Conservation (phyloP, 2,113 vertebrate genomes). For the Sakesphorus luctuosus region DNA sequence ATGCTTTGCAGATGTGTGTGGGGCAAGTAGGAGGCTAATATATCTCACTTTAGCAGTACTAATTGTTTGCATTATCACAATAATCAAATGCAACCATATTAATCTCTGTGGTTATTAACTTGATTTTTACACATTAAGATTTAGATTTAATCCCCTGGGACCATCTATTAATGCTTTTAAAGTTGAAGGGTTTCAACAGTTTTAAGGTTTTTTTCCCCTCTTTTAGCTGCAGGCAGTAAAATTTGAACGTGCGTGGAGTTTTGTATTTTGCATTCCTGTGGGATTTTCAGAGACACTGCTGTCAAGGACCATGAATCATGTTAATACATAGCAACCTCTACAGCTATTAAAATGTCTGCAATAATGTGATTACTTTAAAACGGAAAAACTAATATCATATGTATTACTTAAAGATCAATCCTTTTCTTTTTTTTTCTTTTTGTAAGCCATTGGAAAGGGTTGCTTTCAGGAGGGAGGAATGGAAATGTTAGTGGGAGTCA, state of each 20-base stretch:
- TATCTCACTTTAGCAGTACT: slow-evolving; percentile 80
- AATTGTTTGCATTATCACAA: slow-evolving; percentile 87
- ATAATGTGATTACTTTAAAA: slow-evolving; percentile 88
- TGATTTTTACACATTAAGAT: slow-evolving; percentile 87
- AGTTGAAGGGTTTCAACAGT: slow-evolving; percentile 88
- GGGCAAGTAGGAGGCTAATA: slow-evolving; percentile 79
- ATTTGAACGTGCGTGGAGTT: slow-evolving; percentile 85
- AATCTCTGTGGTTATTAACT: slow-evolving; percentile 86
- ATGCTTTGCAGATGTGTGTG: slow-evolving; percentile 75
- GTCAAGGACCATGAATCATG: slow-evolving; percentile 88
- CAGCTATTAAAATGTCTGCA: slow-evolving; percentile 88
- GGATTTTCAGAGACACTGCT: slow-evolving; percentile 85
- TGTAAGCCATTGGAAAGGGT: slow-evolving; percentile 58
- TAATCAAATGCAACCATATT: slow-evolving; percentile 86
- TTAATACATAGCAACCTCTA: slow-evolving; percentile 87
- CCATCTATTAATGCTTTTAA: slow-evolving; percentile 88
- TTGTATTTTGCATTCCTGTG: slow-evolving; percentile 84
- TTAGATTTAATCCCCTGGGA: slow-evolving; percentile 85
- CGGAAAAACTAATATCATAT: slow-evolving; percentile 82
- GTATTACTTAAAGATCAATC: slow-evolving; percentile 83
- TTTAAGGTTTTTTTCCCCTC: slow-evolving; percentile 79
- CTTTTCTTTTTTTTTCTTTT: slow-evolving; percentile 39
- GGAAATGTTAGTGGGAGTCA: slow-evolving; percentile 54
- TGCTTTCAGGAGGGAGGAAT: slow-evolving; percentile 22
- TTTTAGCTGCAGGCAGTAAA: slow-evolving; percentile 89